Base-by-base conservation (phyloP, 2,113 vertebrate genomes). In the Urocitellus parryii region DNA sequence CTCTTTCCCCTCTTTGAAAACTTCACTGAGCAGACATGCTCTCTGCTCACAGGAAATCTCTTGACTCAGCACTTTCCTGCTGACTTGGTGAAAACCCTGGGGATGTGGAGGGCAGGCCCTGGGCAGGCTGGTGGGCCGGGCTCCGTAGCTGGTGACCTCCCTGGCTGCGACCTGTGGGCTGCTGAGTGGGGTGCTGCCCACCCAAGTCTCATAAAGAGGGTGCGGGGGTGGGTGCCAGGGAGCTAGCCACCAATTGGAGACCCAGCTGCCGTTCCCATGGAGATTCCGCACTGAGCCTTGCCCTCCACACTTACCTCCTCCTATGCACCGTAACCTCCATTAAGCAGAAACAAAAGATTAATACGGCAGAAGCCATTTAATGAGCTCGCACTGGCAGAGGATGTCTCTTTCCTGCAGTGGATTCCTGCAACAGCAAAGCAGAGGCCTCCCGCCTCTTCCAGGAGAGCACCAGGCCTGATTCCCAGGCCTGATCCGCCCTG, bases 261-360 rank as follows among this genome's bases (percentile, higher is more conserved):
- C 14, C 65, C 7, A 3, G 37, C 91, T 51, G 78, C 78, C 0
- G 96, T 95, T 95, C 88, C 96, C 90, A 93, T 87, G 83, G 97
- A 16, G 91, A 86, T 32, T 67, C 34, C 80, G 20, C 74, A n/a
- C 51, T 0, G 25, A 82, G 80, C 79, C 10, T 0, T 18, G 32
- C 56, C 91, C 84, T 9, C 11, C 42, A 42, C 78, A 9, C 68
- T 83, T 72, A 24, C 73, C 78, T n/a, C 81, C 91, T 73, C 86
- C 82, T 37, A 0, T 61, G 65, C 85, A 7, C 88, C 25, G 61
- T 73, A 74, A 90, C 96, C 93, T 92, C 93, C 91, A 77, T 79
- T 45, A 61, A 74, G 96, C 22, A 76, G 94, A 95, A 79, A 94
- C 93, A 88, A 86, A 96, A 34, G 90, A 94, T 48, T 95, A 91